Percentiles rank a stretch among this genome's conserved stretches.
Conservation (phyloP, 2,113 vertebrate species). For the Neofelis nebulosa region DNA sequence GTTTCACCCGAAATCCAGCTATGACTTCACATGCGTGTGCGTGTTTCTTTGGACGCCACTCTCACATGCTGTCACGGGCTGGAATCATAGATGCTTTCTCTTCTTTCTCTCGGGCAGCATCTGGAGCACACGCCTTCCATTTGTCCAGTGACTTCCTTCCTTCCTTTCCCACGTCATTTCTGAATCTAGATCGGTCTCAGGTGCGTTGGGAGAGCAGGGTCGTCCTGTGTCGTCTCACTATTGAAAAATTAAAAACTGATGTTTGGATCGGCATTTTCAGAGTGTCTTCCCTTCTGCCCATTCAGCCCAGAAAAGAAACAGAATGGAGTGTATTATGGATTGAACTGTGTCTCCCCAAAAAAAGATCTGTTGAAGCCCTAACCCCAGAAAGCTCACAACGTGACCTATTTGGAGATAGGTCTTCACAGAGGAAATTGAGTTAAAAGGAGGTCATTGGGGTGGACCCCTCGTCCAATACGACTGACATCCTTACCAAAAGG, state of each 20-base stretch:
- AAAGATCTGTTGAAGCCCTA: not conserved
- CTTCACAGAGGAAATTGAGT: not conserved
- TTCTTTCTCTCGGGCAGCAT: no score
- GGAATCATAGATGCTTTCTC: not conserved
- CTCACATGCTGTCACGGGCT: not conserved
- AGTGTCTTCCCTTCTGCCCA: not conserved
- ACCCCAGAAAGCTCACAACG: not conserved
- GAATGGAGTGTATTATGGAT: no score
- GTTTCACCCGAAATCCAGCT: not conserved
- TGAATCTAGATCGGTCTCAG: no score
- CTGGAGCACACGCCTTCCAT: not conserved
- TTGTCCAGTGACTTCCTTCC: not conserved
- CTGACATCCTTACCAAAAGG: not conserved
- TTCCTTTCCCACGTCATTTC: not conserved
- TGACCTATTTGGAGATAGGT: not conserved
- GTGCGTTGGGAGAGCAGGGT: not conserved
- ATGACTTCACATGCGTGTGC: accelerated
- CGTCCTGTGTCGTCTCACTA: not conserved
- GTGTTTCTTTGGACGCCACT: not conserved
- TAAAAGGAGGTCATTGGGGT: not conserved
- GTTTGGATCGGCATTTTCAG: not conserved
- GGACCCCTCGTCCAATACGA: not conserved
- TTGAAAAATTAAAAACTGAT: not conserved
- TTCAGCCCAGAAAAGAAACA: not conserved
- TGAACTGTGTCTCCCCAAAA: not conserved